These are phyloP conservation scores for Tetranychus truncatus DNA, from an alignment of 2,888 invertebrate species.

Conservation along the genomic window DNA sequence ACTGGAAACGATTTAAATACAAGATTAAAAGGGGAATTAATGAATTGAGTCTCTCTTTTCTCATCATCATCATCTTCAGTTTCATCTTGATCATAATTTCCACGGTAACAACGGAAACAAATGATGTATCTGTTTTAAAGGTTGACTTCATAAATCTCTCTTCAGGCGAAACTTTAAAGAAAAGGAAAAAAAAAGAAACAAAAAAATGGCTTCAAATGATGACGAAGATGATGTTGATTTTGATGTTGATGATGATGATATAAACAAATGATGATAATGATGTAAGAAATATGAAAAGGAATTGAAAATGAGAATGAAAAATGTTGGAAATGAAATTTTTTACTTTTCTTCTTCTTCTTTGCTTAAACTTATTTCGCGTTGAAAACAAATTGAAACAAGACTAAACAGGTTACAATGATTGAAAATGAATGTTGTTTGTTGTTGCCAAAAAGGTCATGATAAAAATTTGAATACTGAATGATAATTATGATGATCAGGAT, in stretches of 20 bases:
- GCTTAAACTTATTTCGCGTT: background rate
- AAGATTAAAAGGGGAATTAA: slow-evolving; percentile 1
- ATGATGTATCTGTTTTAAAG: slow-evolving; percentile 1
- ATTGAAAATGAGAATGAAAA: too few relatives aligned
- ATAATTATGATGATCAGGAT: background rate
- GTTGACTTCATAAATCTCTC: background rate
- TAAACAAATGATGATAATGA: background rate
- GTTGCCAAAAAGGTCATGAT: background rate
- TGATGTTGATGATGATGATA: background rate
- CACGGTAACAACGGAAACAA: background rate
- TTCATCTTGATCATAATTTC: background rate
- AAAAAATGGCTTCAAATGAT: background rate
- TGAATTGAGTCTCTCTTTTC: slow-evolving; percentile 1
- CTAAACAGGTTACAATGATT: background rate
- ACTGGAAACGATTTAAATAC: background rate
- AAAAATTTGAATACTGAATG: background rate
- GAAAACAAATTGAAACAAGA: background rate
- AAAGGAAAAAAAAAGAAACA: background rate
- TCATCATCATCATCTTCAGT: background rate
- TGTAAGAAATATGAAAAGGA: too few relatives aligned
- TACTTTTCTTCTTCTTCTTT: background rate
- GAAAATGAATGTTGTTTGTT: background rate
- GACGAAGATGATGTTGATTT: background rate
- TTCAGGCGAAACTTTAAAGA: background rate
- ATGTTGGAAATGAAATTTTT: background rate